A percentile compares a stretch with the other conserved stretches of the same genome.
phyloP scores from a whole-genome alignment of 2,888 invertebrate species.

The Caenorhabditis imperialis region DNA sequence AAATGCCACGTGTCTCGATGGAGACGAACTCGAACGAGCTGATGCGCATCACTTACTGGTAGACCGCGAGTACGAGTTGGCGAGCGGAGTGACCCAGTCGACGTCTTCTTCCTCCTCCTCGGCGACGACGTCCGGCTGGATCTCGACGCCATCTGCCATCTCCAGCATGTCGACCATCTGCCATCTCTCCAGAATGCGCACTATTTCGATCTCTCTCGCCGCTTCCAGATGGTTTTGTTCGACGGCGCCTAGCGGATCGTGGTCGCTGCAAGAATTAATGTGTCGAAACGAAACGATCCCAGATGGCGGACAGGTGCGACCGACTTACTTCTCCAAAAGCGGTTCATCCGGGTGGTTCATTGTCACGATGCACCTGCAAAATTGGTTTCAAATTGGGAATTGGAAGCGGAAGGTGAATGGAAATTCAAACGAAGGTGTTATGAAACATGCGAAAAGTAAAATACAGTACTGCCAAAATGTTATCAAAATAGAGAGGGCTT shows the following conservation, averaged over 20 bases:
- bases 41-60: conserved; percentile 39
- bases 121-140: conserved; percentile 15
- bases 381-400: too few species aligned
- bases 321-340: conserved; percentile 20
- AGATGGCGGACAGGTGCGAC: conserved; percentile 5
- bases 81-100: conserved; percentile 42
- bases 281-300: conserved; percentile 12
- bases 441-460: too few species aligned
- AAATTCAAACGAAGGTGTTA: too few species aligned
- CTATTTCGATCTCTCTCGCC: conserved; percentile 18
- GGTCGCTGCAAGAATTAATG: conserved; percentile 29
- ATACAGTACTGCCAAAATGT: conserved; percentile 15
- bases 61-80: conserved; percentile 13
- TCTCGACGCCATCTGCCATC: conserved; percentile 35
- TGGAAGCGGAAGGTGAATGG: too few species aligned
- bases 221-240: conserved; percentile 23
- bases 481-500: too few species aligned
- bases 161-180: neutral
- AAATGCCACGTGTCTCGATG: conserved; percentile 23
- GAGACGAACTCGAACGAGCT: conserved; percentile 35
- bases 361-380: conserved; percentile 14
- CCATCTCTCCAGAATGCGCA: conserved; percentile 21
- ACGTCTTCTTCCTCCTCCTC: conserved; percentile 30
- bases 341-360: conserved; percentile 12
- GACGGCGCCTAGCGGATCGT: neutral